Evolutionary conservation across 2,797 vertebrate genomes (phyloP).

Genomic region (Eulemur coronatus): DNA sequence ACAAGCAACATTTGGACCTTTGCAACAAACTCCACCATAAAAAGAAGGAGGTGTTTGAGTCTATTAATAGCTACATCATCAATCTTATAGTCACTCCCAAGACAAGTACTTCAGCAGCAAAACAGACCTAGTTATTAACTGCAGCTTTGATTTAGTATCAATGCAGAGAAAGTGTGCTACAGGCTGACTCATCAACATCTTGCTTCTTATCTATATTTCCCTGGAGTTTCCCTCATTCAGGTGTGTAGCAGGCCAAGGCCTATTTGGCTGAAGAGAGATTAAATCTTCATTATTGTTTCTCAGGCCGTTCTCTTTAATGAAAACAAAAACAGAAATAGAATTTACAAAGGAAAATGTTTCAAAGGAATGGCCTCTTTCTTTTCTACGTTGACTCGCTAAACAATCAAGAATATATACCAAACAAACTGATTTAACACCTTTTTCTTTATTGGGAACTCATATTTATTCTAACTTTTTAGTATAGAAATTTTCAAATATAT

Average conservation of each 20-base stretch:
- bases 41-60: background rate
- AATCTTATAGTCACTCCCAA: constrained; percentile 1
- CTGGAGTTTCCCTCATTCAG: constrained; percentile 1
- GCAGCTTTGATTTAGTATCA: constrained; percentile 46
- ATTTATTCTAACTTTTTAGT: background rate
- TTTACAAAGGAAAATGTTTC: constrained; percentile 3
- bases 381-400: background rate
- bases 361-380: constrained; percentile 9
- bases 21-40: constrained; percentile 27
- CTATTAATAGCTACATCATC: constrained; percentile 50
- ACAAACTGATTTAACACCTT: background rate
- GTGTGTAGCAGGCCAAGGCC: background rate
- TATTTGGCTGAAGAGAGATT: background rate
- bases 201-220: background rate
- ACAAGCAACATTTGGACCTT: constrained; percentile 25
- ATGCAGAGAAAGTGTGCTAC: background rate
- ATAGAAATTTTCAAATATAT: background rate
- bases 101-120: background rate
- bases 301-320: background rate
- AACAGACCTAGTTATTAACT: constrained; percentile 4
- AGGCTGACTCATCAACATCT: constrained; percentile 1
- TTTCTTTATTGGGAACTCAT: background rate
- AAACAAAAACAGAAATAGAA: constrained; percentile 1
- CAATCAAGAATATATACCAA: background rate
- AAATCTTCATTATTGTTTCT: constrained; percentile 15